phyloP scores from a whole-genome alignment of 2,113 vertebrate genomes.

The Noturus placidus region DNA sequence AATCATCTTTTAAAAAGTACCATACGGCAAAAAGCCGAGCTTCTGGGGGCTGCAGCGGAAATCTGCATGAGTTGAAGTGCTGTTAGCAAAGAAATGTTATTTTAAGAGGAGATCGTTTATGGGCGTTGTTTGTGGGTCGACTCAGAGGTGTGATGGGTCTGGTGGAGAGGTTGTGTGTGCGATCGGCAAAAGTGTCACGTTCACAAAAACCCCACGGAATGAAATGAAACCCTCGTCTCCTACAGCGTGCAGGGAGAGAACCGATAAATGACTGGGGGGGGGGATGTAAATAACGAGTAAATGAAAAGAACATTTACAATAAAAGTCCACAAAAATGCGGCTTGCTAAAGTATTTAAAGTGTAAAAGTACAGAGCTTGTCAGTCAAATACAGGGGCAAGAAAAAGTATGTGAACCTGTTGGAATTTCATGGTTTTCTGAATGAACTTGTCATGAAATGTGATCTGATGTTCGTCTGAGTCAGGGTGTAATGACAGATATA shows the following conservation, averaged over 20 bases:
- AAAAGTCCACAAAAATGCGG: too few relatives aligned
- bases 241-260: too few relatives aligned
- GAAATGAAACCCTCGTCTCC: too few relatives aligned
- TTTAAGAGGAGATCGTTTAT: conserved; percentile 79
- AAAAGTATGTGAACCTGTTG: too few relatives aligned
- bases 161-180: conserved; percentile 70
- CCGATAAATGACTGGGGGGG: neutral
- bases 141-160: conserved; percentile 63
- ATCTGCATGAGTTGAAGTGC: conserved; percentile 69
- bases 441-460: too few relatives aligned
- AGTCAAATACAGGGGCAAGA: too few relatives aligned
- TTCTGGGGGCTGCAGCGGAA: conserved; percentile 71
- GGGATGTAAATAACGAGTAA: neutral
- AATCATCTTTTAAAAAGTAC: conserved; percentile 43
- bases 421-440: too few relatives aligned
- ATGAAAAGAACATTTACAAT: too few relatives aligned
- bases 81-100: conserved; percentile 81
- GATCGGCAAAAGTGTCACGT: conserved; percentile 75
- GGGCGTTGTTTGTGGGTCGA: conserved; percentile 77
- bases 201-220: conserved; percentile 59
- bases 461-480: too few relatives aligned
- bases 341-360: too few relatives aligned
- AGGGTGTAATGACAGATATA: too few relatives aligned
- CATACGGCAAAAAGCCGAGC: conserved; percentile 72
- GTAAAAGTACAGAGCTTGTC: neutral